Evolutionary conservation across 2,113 vertebrate species (phyloP).

Genomic region (Psammodynastes pulverulentus): DNA sequence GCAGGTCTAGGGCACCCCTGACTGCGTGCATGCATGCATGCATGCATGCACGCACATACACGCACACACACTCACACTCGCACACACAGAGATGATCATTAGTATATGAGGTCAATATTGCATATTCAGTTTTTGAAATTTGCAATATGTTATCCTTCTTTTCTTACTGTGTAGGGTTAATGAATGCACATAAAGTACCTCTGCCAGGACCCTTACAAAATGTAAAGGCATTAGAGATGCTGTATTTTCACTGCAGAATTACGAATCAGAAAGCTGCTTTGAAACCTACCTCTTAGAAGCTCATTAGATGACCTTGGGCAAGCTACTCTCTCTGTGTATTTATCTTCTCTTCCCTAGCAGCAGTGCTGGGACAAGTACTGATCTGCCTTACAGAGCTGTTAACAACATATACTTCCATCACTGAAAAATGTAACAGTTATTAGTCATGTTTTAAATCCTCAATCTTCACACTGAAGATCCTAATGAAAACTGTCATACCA

Average conservation of each 20-base stretch:
- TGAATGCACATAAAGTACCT: background rate
- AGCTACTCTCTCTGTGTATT: background rate
- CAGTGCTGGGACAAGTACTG: background rate
- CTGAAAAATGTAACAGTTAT: background rate
- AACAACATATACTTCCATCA: background rate
- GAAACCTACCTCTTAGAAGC: background rate
- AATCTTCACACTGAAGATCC: background rate
- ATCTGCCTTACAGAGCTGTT: background rate
- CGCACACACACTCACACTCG: background rate
- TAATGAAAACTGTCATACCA: background rate
- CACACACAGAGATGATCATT: too few species aligned
- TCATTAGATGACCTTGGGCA: background rate
- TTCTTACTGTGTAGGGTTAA: background rate
- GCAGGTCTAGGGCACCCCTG: background rate
- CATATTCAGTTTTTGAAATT: background rate
- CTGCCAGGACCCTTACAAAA: background rate
- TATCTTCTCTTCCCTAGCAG: background rate
- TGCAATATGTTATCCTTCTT: background rate
- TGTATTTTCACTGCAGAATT: background rate
- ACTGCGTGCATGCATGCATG: too few species aligned
- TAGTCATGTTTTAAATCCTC: background rate
- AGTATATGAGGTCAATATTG: background rate
- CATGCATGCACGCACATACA: background rate
- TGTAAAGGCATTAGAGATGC: background rate
- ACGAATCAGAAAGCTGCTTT: background rate